Conservation (phyloP, 2,113 vertebrate genomes). For the Bubo blakistoni region DNA sequence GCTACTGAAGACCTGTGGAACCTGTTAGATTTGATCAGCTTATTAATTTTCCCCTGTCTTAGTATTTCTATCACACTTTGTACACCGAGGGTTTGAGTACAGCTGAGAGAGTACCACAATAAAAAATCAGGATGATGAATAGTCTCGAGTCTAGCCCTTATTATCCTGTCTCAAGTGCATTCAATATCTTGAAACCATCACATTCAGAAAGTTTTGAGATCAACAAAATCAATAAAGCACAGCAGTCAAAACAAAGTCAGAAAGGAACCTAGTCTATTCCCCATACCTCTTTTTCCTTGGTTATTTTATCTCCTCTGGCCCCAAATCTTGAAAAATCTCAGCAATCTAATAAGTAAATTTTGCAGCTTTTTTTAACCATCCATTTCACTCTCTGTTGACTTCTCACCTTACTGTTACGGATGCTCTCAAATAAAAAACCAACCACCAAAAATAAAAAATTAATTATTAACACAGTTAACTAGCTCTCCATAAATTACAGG, state of each 20-base stretch:
- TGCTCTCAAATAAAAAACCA: too few species aligned
- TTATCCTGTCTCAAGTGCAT: neutral
- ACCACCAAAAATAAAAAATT: too few species aligned
- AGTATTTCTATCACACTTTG: neutral
- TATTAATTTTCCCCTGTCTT: neutral
- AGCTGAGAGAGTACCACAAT: neutral
- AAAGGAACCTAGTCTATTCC: neutral
- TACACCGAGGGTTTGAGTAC: neutral
- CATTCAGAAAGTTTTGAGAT: neutral
- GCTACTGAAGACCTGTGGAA: neutral
- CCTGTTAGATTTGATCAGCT: neutral
- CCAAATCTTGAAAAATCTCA: neutral
- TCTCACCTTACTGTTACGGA: neutral
- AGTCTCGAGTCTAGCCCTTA: neutral
- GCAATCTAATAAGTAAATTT: neutral
- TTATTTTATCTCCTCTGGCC: neutral
- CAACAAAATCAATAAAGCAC: neutral
- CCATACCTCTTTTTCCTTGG: neutral
- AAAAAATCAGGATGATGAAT: slow-evolving; percentile 6
- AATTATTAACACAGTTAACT: too few species aligned
- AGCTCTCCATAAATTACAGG: too few species aligned
- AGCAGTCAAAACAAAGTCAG: neutral
- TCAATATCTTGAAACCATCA: neutral
- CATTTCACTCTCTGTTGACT: neutral
- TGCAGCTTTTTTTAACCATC: neutral